Evolutionary conservation across 2,797 vertebrate genomes (phyloP), one percentile per base, ranked within the genome.

Genomic region (Characodon lateralis): DNA sequence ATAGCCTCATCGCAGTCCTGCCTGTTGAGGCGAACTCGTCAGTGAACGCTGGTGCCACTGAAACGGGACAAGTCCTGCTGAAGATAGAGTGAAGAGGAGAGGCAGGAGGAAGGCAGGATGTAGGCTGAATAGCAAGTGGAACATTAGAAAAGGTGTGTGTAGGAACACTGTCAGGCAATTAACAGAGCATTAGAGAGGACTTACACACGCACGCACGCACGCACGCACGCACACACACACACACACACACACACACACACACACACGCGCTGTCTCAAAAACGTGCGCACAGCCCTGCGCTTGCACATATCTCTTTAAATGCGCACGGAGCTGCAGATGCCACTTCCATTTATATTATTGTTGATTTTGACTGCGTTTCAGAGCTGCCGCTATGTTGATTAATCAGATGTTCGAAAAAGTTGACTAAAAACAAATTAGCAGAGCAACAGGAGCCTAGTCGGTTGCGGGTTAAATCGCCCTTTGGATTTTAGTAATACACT

Each of bases 141-240:
- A 96, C 97, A 98, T 99, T 99, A 99, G 97, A 93, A 94, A 94
- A 96, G 95, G 94, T 98, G 97, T 98, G 97, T 96, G 96, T 93
- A 96, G 96, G 97, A 97, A 98, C 97, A 96, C 96, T 96, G 95
- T 94, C 94, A 93, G 95, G 94, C 96, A 98, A 99, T 99, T 99
- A 98, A 95, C 93, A 92, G 93, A 92, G 94, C 94, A 95, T 95
- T 94, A 95, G 93, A 94, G 93, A 94, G 90, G 88, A 85, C 88
- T 85, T 80, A 82, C 88, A 71, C 83, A 58, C 79, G 56, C 41
- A 50, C 76, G 46, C 71, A 82, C 88, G 46, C 71, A 82, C 88
- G 68, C 83, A 63, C 79, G 56, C 41, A 59, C 76, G 53, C 83
- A 58, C 79, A 61, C 41, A 82, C 88, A 71, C 83, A 63, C 79